Evolutionary conservation across 1,140 invertebrate genomes (phyloP).

Genomic region (Plectrocnemia conspersa): DNA sequence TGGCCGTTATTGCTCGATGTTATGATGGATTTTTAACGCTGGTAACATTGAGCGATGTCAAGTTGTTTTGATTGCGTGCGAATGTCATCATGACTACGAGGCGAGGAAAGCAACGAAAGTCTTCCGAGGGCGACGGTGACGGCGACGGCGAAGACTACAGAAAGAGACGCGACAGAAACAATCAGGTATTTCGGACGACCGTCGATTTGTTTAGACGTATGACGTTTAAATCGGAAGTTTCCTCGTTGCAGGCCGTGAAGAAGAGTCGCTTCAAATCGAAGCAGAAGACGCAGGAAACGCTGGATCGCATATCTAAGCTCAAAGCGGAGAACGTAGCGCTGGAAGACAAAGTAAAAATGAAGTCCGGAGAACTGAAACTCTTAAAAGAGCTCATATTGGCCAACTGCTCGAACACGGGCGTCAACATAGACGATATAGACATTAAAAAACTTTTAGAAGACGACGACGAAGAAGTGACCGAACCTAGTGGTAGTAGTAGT

Average conservation of each 20-base stretch:
- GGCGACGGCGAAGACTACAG: constrained; percentile 75
- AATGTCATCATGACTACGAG: too few relatives aligned
- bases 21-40: too few relatives aligned
- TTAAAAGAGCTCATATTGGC: constrained; percentile 83
- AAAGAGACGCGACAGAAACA: constrained; percentile 75
- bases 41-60: too few relatives aligned
- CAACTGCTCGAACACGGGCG: constrained; percentile 56
- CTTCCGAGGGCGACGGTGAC: constrained; percentile 50
- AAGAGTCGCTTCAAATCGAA: constrained; percentile 84
- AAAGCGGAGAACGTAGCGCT: constrained; percentile 78
- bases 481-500: too few relatives aligned
- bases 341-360: constrained; percentile 79
- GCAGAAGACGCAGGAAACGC: constrained; percentile 73
- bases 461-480: constrained; percentile 44
- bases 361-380: constrained; percentile 80
- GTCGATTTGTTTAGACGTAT: neutral
- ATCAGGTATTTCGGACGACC: constrained; percentile 55
- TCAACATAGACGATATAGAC: constrained; percentile 52
- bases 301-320: constrained; percentile 70
- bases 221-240: neutral
- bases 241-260: constrained; percentile 77
- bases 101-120: too few relatives aligned
- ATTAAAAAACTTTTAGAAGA: constrained; percentile 54
- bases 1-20: too few relatives aligned
- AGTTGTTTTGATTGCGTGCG: too few relatives aligned